Evolutionary conservation across 1,140 invertebrate genomes (phyloP), one percentile per base, ranked within the genome.

Genomic region (Parasteatoda tepidariorum): DNA sequence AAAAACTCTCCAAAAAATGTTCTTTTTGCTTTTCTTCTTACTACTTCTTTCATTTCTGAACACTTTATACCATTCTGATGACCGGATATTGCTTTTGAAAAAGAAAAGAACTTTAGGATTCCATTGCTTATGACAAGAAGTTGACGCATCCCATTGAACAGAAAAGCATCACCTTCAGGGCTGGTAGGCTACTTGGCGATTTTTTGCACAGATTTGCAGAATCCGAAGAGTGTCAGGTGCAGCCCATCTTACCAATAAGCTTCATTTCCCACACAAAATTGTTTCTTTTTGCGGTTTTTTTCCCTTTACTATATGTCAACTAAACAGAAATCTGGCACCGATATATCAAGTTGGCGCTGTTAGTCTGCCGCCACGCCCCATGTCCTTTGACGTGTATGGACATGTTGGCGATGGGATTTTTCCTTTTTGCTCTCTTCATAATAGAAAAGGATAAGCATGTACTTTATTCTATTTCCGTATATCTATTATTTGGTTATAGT

Each of bases 231-330:
- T 68, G 66, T 68, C 66, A 68, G 66, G 18, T 31, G 34, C 66
- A 41, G 66, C 34, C 13, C 13, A 13, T 68, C 66, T 15, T 41
- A 41, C 48, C 66, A 68, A 68, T 68, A 68, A 68, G 66, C 66
- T 26, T 68, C 66, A 68, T 68, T 68, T 38, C 34, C 66, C 31
- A 13, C 66, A 68, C n/a, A 68, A n/a, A 68, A 68, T 68, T 68
- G 66, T 68, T 68, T n/a, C n/a, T n/a, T 68, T 68, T 48, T 38
- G n/a, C n/a, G 22, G 28, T 2, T 26, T 9, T 18, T 11, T n/a
- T n/a, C n/a, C n/a, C n/a, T n/a, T n/a, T n/a, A n/a, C n/a, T n/a
- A n/a, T 30, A 59, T 66, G 62, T 33, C 62, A 66, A 31, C 3
- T 31, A 4, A 66, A 31, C 62, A 66, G 62, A 66, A 66, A 11